Evolutionary conservation across 2,797 vertebrate genomes (phyloP).

Genomic region (Tarsius wallacei): DNA sequence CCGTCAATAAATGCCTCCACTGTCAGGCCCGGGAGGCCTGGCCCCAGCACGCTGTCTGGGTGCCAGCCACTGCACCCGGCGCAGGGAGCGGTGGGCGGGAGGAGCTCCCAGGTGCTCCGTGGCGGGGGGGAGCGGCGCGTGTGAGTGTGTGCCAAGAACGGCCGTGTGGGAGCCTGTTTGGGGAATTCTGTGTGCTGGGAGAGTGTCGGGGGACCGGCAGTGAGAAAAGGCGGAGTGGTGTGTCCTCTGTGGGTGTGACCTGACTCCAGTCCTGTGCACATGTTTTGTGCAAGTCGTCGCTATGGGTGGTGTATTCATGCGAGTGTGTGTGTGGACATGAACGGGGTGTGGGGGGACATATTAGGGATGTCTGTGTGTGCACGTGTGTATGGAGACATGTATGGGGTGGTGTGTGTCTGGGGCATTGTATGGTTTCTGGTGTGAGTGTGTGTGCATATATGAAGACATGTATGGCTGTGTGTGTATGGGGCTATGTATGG

Average conservation of each 20-base stretch:
- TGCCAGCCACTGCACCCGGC: neutral
- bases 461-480: neutral
- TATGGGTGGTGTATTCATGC: neutral
- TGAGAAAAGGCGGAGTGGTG: neutral
- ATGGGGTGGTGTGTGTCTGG: neutral
- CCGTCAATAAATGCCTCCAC: constrained; percentile 17
- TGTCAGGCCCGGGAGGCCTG: neutral
- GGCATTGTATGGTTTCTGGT: no score
- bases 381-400: neutral
- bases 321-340: neutral
- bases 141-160: neutral
- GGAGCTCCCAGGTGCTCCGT: neutral
- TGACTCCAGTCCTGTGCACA: neutral
- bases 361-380: no score
- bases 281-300: neutral
- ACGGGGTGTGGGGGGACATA: neutral
- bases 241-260: neutral
- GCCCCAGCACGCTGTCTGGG: neutral
- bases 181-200: neutral
- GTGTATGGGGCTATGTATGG: neutral
- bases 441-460: neutral
- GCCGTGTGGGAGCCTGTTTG: neutral
- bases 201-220: neutral
- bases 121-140: neutral
- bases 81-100: neutral